Base-by-base conservation (phyloP, 2,797 vertebrate genomes). In the Nyctibius grandis region DNA sequence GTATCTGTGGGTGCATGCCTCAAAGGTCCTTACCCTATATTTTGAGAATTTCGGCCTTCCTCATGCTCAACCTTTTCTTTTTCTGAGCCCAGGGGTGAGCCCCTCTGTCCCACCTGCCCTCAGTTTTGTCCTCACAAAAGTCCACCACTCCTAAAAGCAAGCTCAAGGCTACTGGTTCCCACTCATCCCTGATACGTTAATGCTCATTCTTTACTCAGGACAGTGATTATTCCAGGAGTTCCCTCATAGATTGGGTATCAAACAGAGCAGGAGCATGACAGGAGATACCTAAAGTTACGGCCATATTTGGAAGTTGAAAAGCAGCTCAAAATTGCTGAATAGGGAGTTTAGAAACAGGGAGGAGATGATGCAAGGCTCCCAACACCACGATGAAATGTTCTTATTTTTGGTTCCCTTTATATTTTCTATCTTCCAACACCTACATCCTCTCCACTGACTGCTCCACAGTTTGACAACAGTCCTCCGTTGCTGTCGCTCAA, bases 281-380 rank as follows among this genome's bases (percentile, higher is more conserved):
- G 47, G 45, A 78, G 29, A 33, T 22, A 34, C 21, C 61, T 34
- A 3, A 78, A 86, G 18, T 21, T 68, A 31, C 3, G 3, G 26
- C 64, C 34, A 14, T 21, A 5, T 42, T 54, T 77, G 28, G 53
- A 77, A 64, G 18, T 23, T 15, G 14, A 45, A 54, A 85, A 82
- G 6, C 33, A 48, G 29, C 26, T 34, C 0, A 0, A 51, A 88
- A 47, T 12, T 1, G 6, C 28, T 0, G 2, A 78, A 18, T 0
- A 40, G 25, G 42, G 60, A 47, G 36, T 31, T 67, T 15, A 93
- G 50, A 75, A 23, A 51, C 28, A 48, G 23, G 9, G 20, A 70
- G 45, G 42, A 72, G 23, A 75, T 20, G 29, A 33, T 29, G 26
- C 10, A 38, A 88, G 19, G 26, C 20, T 83, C 67, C 38, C 56